Evolutionary conservation across 2,888 invertebrate species (phyloP), one percentile per base, ranked within the genome.

Genomic region (Hypolimnas misippus): DNA sequence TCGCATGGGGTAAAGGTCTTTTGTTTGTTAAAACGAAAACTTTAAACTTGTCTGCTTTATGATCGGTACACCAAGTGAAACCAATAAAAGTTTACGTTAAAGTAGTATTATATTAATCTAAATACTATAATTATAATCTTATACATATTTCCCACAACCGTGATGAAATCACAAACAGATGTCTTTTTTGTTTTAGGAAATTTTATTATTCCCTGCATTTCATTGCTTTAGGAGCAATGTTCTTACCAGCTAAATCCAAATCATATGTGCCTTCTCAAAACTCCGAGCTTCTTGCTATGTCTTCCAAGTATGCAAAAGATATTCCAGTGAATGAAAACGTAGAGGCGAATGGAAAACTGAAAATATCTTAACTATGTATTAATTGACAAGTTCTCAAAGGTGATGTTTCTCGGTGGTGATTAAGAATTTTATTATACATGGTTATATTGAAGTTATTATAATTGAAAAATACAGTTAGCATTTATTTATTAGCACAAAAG

Each of bases 131-230:
- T n/a, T n/a, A n/a, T n/a, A n/a, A n/a, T n/a, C n/a, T n/a, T n/a
- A n/a, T n/a, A n/a, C n/a, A n/a, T n/a, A n/a, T n/a, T n/a, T n/a
- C n/a, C 25, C 25, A 12, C 33, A 35, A 35, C 3, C n/a, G 21
- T 46, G 2, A 10, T 44, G 1, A 7, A 33, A 5, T 19, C 10
- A 21, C 62, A 25, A 14, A 42, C 17, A 59, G n/a, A 49, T 14
- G 49, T 63, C 63, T 56, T 61, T 62, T 46, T 46, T 53, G 61
- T 90, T 91, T 73, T 87, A 94, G 94, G 78, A 93, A 91, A 87
- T 91, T 93, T 70, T 94, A 88, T 80, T 92, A 92, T 73, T 92
- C 92, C 0, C 78, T 92, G 8, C 92, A 92, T 68, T 90, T 92
- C 68, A 84, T 92, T 33, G 92, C 92, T 0, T 66, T 92, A 58